Base-by-base conservation (phyloP, 2,113 vertebrate species). In the Burhinus bistriatus region DNA sequence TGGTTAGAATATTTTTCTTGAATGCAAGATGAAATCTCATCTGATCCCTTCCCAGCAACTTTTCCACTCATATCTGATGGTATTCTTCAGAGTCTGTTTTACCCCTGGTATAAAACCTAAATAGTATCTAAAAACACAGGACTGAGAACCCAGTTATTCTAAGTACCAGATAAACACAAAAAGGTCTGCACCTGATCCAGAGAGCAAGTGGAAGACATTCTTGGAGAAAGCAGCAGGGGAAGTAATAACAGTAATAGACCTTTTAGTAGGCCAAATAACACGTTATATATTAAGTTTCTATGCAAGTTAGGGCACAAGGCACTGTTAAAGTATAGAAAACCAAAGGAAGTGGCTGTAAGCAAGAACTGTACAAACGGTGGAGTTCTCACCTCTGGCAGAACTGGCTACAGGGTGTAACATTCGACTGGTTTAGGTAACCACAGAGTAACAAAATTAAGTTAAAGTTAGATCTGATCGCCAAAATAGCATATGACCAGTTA, bases 11-110 rank as follows among this genome's bases (percentile, higher is more conserved):
- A 45, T 34, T 66, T 90, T 75, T 76, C 32, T 80, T 90, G 36
- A 90, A 87, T 84, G 34, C 11, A 47, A 72, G 30, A 52, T n/a
- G 40, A 91, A 80, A 83, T 81, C 27, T 95, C 65, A 54, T 32
- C 21, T n/a, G 20, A 87, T 66, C 62, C 49, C 36, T 75, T 87
- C 36, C 30, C 51, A 62, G 57, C 11, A 82, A 42, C 25, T 82
- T 73, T 38, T 70, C 27, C 15, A 29, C 26, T 42, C 23, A 6
- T 11, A 42, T 8, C 21, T 64, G 40, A 73, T 73, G 16, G n/a
- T n/a, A n/a, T n/a, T 66, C 22, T 79, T 73, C 13, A 75, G 38
- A 40, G 23, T n/a, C 49, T 85, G 23, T 66, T 85, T 70, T 51
- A 87, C 9, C 14, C 0, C 0, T 1, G 2, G 20, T 47, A 2